phyloP scores from a whole-genome alignment of 2,888 invertebrate genomes.

The Cosmia trapezina region DNA sequence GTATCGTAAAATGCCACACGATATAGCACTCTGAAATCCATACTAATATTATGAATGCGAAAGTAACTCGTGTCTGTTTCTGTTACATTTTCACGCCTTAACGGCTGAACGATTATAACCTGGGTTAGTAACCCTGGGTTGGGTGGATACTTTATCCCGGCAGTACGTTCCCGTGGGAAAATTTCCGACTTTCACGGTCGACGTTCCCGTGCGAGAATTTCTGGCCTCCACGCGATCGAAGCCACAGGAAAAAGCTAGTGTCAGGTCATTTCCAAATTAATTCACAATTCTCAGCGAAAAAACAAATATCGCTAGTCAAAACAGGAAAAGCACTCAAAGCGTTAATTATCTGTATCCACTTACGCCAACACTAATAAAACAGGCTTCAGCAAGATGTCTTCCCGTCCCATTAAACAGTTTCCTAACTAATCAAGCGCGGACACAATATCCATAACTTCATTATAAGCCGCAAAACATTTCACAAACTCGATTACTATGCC shows the following conservation, averaged over 20 bases:
- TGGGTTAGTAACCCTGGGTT: too few relatives aligned
- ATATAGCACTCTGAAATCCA: not conserved
- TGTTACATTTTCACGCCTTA: too few relatives aligned
- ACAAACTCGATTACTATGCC: constrained; percentile 76
- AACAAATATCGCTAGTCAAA: not conserved
- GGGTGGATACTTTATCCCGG: too few relatives aligned
- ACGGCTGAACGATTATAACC: too few relatives aligned
- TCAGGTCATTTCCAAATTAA: too few relatives aligned
- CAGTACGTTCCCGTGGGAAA: too few relatives aligned
- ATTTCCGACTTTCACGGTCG: too few relatives aligned
- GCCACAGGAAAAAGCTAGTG: too few relatives aligned
- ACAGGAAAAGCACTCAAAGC: constrained; percentile 31
- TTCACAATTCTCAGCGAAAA: not conserved
- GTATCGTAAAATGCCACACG: not conserved
- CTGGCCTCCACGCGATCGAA: too few relatives aligned
- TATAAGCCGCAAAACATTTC: constrained; percentile 69
- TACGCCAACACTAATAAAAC: constrained; percentile 50
- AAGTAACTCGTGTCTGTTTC: not conserved
- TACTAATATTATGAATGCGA: not conserved
- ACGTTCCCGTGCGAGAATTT: too few relatives aligned
- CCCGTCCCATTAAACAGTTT: constrained; percentile 60
- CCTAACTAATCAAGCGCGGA: constrained; percentile 70
- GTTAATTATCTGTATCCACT: constrained; percentile 31
- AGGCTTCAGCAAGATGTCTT: constrained; percentile 43
- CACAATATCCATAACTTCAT: constrained; percentile 69